A percentile compares a stretch with the other conserved stretches of the same genome.
Evolutionary conservation across 2,888 invertebrate species (phyloP).

Genomic region (Drosophila yooni): DNA sequence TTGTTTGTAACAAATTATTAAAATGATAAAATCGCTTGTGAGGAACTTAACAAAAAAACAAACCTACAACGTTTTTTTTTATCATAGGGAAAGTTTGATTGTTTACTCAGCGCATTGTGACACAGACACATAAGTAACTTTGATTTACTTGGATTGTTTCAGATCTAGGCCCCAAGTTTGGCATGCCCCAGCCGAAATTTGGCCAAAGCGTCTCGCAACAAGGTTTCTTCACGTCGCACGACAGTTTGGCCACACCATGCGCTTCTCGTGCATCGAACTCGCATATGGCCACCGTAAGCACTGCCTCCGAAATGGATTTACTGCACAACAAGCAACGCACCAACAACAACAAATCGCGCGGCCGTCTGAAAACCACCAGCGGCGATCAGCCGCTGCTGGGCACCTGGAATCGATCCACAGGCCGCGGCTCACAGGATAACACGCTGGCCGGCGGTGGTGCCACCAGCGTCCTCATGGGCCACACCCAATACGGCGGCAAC

Average conservation of each 20-base stretch:
- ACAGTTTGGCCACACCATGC: conserved; percentile 90
- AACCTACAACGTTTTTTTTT: background rate
- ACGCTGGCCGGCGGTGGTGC: conserved; percentile 85
- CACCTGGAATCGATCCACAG: conserved; percentile 87
- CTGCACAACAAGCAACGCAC: conserved; percentile 86
- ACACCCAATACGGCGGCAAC: conserved; percentile 88
- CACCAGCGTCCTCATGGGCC: conserved; percentile 83
- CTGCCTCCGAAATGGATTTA: conserved; percentile 91
- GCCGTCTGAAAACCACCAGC: conserved; percentile 88
- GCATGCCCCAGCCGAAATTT: conserved; percentile 87
- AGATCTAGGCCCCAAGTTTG: conserved; percentile 93
- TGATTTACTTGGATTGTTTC: conserved; percentile 61
- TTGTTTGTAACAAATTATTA: background rate
- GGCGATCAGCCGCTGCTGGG: conserved; percentile 90
- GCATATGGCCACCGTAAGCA: conserved; percentile 86
- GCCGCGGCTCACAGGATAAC: conserved; percentile 86
- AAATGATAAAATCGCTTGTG: background rate
- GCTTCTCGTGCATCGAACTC: conserved; percentile 87
- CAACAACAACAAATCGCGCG: conserved; percentile 86
- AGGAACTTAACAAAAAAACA: too few species aligned
- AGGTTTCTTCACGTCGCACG: conserved; percentile 90
- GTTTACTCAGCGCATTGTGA: background rate
- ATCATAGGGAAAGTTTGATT: background rate
- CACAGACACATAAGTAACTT: background rate
- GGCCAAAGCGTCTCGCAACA: conserved; percentile 86